Evolutionary conservation across 2,888 invertebrate genomes (phyloP).

Genomic region (Chrysodeixis includens): DNA sequence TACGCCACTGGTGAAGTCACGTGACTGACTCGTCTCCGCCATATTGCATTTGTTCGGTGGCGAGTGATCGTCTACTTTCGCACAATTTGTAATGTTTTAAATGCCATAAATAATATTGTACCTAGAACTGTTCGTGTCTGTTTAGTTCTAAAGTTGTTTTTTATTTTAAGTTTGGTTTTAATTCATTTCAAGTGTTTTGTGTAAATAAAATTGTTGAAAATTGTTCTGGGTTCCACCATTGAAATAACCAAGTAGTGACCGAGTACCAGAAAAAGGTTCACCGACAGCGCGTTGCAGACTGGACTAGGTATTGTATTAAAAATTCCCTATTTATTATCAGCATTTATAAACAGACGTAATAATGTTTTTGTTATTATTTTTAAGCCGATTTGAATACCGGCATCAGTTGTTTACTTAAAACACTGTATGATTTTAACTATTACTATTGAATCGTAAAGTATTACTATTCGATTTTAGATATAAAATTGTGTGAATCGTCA

Average conservation of each 20-base stretch:
- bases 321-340: constrained; percentile 7
- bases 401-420: constrained; percentile 72
- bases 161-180: constrained; percentile 43
- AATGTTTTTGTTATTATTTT: constrained; percentile 52
- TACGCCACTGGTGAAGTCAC: constrained; percentile 65
- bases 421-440: constrained; percentile 14
- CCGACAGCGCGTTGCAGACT: constrained; percentile 66
- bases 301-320: constrained; percentile 57
- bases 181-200: constrained; percentile 43
- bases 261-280: constrained; percentile 75
- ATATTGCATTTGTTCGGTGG: constrained; percentile 79
- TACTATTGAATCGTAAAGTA: constrained; percentile 21
- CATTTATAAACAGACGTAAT: neutral
- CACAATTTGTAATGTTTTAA: constrained; percentile 69
- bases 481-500: constrained; percentile 2
- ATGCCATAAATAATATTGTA: constrained; percentile 58
- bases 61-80: constrained; percentile 71
- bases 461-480: constrained; percentile 9
- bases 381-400: constrained; percentile 62
- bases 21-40: constrained; percentile 76
- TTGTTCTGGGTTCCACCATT: constrained; percentile 76
- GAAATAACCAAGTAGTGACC: constrained; percentile 79
- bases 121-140: constrained; percentile 44
- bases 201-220: constrained; percentile 57
- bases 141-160: constrained; percentile 43